phyloP scores from a whole-genome alignment of 2,113 vertebrate species.

The Microtus oregoni region DNA sequence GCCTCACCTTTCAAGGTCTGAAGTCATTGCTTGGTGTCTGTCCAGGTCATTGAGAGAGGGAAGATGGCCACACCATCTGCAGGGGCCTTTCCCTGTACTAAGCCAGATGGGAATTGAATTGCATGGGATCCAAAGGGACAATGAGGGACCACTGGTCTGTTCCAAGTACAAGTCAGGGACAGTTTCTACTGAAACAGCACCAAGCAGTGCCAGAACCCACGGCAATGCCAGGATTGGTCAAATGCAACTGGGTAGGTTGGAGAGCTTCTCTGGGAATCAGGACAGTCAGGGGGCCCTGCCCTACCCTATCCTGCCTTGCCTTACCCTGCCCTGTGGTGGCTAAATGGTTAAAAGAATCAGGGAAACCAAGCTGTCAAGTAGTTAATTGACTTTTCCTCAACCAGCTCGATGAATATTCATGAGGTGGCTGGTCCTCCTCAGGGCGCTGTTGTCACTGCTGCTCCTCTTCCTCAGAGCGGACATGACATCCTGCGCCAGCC shows the following conservation, averaged over 20 bases:
- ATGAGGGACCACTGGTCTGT: background rate
- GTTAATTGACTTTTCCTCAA: slow-evolving; percentile 90
- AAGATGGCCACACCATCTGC: background rate
- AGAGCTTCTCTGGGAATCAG: background rate
- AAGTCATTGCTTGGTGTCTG: background rate
- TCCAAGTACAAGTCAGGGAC: background rate
- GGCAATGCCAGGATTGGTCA: background rate
- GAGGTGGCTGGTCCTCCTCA: slow-evolving; percentile 73
- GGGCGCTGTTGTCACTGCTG: background rate
- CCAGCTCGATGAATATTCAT: slow-evolving; percentile 91
- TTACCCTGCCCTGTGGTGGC: slow-evolving; percentile 41
- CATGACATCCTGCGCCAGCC: slow-evolving; percentile 91
- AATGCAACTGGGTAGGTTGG: background rate
- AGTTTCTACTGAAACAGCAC: too few relatives aligned
- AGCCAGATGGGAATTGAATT: background rate
- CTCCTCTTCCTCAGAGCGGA: slow-evolving; percentile 90
- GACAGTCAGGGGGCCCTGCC: slow-evolving; percentile 55
- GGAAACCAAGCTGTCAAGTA: slow-evolving; percentile 87
- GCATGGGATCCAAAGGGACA: background rate
- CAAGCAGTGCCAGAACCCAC: background rate
- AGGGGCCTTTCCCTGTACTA: background rate
- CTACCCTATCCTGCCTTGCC: background rate
- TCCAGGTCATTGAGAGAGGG: background rate
- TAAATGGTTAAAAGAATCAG: slow-evolving; percentile 85
- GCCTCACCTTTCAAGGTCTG: too few relatives aligned